Evolutionary conservation across 35 echinoderm and acorn worm genomes (phyloP).

Genomic region (Acanthaster planci): DNA sequence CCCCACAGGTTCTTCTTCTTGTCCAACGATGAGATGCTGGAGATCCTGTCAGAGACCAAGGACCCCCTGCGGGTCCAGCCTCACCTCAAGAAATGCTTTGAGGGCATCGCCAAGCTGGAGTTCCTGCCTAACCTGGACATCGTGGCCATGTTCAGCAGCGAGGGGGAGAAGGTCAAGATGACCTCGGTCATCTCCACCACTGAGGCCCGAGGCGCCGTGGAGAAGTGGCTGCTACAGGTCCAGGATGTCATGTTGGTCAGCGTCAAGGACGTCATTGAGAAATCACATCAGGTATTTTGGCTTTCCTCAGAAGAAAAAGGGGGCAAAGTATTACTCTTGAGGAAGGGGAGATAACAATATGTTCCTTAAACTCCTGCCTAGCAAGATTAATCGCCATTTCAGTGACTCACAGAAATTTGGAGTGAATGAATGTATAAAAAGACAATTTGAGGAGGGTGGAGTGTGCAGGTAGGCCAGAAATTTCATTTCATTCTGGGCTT

Average conservation of each 20-base stretch:
- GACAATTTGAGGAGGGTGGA: no score
- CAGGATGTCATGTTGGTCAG: conserved; percentile 96
- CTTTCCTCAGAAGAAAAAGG: no score
- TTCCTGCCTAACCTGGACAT: conserved; percentile 86
- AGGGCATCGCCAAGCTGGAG: conserved; percentile 96
- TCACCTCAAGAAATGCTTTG: conserved; percentile 99
- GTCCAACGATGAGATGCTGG: conserved; percentile 99
- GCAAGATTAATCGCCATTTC: no score
- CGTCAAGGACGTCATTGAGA: conserved; percentile 92
- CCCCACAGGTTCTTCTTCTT: conserved; percentile 97
- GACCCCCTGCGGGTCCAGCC: conserved; percentile 96
- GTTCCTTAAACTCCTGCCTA: no score
- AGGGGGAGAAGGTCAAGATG: conserved; percentile 91
- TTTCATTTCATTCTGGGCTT: no score
- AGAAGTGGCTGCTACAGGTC: conserved; percentile 99
- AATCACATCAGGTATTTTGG: conserved; percentile 80
- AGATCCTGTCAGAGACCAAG: conserved; percentile 97
- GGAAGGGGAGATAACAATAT: no score
- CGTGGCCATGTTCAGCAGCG: conserved; percentile 94
- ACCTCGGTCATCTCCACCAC: conserved; percentile 80
- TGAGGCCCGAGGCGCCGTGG: conserved; percentile 90
- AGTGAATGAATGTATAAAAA: no score
- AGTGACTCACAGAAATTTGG: no score
- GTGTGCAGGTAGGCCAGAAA: no score
- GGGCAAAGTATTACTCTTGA: no score